Base-by-base conservation (phyloP, 2,888 invertebrate genomes). In the Nomada hirtipes region DNA sequence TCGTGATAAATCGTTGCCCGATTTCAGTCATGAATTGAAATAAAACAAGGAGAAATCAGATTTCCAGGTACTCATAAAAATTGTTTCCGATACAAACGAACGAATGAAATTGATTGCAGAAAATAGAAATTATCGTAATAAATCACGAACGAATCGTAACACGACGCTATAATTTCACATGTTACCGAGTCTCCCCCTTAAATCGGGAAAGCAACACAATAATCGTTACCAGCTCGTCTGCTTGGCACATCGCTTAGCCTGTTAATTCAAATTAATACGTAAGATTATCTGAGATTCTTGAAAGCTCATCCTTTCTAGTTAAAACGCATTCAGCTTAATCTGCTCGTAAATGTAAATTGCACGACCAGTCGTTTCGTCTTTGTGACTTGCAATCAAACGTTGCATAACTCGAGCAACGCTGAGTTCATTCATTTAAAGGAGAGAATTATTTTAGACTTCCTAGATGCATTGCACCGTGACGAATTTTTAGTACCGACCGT, bases 211-310 rank as follows among this genome's bases (percentile, higher is more conserved):
- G 86, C 84, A 87, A 88, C 65, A 88, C 70, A 80, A 87, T 84
- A 79, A 82, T 88, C 78, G 83, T 89, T 86, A 83, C 85, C 85
- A 88, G 84, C 83, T 86, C 86, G 77, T 89, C 84, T 79, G 89
- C 82, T 83, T 72, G 82, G 83, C 86, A 80, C 82, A 79, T 86
- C 88, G 82, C 82, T 84, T 83, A 86, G 83, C 89, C 89, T 89
- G 89, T 89, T 86, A 88, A 89, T 89, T 89, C 82, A 89, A 89
- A 89, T 88, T 78, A 86, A 89, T 88, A 86, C 75, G 84, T 87
- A 82, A 82, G 82, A 89, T 86, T 83, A 89, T 88, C 82, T 76
- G 84, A 83, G 80, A 87, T 80, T 84, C 82, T 84, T 78, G 80
- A 88, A 84, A 88, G 88, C 86, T 80, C 82, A 86, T 84, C 82